phyloP scores from a whole-genome alignment of 2,888 invertebrate genomes.

The Drosophila flavopinicola region DNA sequence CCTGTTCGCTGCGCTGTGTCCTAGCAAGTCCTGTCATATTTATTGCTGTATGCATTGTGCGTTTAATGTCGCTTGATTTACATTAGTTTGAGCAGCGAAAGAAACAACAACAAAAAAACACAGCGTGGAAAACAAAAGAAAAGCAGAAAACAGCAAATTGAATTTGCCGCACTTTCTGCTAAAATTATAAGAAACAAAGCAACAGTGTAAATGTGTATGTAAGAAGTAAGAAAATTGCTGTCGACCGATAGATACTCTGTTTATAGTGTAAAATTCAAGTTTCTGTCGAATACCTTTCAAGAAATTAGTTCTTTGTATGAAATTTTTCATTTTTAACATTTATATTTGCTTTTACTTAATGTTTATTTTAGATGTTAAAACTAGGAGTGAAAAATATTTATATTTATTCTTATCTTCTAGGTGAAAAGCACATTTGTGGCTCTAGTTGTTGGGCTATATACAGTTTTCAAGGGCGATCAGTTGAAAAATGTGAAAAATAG shows the following conservation, averaged over 20 bases:
- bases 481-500: too few relatives aligned
- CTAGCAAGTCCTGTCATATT: conserved; percentile 43
- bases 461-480: too few relatives aligned
- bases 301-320: too few relatives aligned
- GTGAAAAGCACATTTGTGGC: too few relatives aligned
- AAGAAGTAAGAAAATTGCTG: background rate
- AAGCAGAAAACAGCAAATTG: conserved; percentile 52
- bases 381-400: too few relatives aligned
- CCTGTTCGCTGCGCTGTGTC: conserved; percentile 19
- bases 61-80: conserved; percentile 75
- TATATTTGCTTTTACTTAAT: too few relatives aligned
- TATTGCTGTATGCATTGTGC: conserved; percentile 64
- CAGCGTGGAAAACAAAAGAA: conserved; percentile 13
- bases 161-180: conserved; percentile 52
- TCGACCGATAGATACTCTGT: conserved; percentile 2
- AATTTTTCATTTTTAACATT: too few relatives aligned
- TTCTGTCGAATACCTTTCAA: too few relatives aligned
- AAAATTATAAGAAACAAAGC: conserved; percentile 34
- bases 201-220: background rate
- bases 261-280: too few relatives aligned
- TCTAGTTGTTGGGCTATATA: too few relatives aligned
- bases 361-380: too few relatives aligned
- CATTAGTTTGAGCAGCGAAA: conserved; percentile 58
- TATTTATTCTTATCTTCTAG: too few relatives aligned
- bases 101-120: conserved; percentile 22